A percentile compares a stretch with the other conserved stretches of the same genome.
These are phyloP conservation scores for Cantharis nigra DNA, from an alignment of 2,888 invertebrate genomes.

Conservation along the genomic window DNA sequence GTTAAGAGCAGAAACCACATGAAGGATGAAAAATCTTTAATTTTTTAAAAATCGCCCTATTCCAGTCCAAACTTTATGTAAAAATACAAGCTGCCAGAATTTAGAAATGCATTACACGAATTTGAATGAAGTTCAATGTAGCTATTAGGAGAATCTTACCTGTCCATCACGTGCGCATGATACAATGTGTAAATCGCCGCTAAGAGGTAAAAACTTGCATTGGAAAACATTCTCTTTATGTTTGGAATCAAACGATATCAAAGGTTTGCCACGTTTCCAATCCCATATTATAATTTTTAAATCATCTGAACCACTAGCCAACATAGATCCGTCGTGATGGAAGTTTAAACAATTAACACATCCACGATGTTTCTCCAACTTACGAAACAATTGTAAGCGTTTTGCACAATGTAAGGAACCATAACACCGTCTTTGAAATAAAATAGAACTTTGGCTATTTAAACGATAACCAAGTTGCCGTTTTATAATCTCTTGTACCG, in stretches of 20 bases:
- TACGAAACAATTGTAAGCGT: conserved; percentile 77
- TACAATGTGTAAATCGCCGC: conserved; percentile 80
- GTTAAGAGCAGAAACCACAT: too few species aligned
- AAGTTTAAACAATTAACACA: conserved; percentile 94
- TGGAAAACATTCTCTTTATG: conserved; percentile 91
- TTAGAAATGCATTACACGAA: too few species aligned
- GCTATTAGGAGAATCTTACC: conserved; percentile 54
- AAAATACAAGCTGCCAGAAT: too few species aligned
- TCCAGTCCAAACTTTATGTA: too few species aligned
- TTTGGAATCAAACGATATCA: conserved; percentile 75
- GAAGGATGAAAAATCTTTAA: too few species aligned
- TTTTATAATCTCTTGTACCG: conserved; percentile 66
- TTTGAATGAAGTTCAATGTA: neutral
- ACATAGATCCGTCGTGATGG: conserved; percentile 74
- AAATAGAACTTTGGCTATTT: conserved; percentile 56
- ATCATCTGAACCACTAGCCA: conserved; percentile 93
- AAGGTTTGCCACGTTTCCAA: conserved; percentile 75
- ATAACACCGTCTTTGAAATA: conserved; percentile 75
- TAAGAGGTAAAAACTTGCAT: conserved; percentile 83
- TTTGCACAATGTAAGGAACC: conserved; percentile 83
- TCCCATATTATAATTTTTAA: conserved; percentile 86
- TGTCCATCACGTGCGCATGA: conserved; percentile 91
- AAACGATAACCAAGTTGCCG: conserved; percentile 65
- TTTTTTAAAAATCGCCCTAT: too few species aligned
- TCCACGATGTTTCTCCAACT: conserved; percentile 79